These are phyloP conservation scores for Scalopus aquaticus DNA, from an alignment of 2,113 vertebrate species.

Conservation along the genomic window DNA sequence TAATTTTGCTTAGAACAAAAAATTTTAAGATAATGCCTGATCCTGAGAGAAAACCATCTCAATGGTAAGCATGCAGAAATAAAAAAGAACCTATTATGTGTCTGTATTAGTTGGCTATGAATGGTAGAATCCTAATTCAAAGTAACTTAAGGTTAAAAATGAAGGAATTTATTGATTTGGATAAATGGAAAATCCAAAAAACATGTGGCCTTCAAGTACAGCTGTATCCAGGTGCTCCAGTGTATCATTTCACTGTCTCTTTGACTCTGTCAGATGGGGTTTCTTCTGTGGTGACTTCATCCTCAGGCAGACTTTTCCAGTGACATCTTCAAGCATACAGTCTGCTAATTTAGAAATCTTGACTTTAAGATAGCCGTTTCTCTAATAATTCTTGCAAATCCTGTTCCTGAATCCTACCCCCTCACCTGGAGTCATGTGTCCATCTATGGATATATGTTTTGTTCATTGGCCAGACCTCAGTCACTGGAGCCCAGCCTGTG, in stretches of 20 bases:
- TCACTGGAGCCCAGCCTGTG: too few relatives aligned
- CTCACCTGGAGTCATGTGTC: background rate
- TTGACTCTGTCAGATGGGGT: background rate
- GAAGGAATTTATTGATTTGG: background rate
- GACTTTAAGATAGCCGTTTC: background rate
- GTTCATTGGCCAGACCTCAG: background rate
- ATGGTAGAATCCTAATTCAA: background rate
- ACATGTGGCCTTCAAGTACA: background rate
- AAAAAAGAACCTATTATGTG: background rate
- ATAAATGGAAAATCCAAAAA: background rate
- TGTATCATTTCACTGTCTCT: accelerated
- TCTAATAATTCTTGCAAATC: background rate
- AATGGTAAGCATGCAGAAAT: background rate
- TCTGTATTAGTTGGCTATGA: background rate
- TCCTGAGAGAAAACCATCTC: background rate
- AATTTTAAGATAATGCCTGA: background rate
- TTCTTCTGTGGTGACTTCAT: background rate
- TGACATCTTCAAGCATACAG: background rate
- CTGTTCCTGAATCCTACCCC: background rate
- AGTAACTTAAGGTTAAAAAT: background rate
- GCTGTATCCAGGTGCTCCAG: background rate
- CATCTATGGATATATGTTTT: background rate
- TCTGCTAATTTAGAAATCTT: background rate
- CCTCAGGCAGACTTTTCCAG: background rate
- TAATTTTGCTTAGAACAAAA: background rate